These are phyloP conservation scores for Delphinapterus leucas DNA, from an alignment of 2,113 vertebrate species.

Conservation along the genomic window DNA sequence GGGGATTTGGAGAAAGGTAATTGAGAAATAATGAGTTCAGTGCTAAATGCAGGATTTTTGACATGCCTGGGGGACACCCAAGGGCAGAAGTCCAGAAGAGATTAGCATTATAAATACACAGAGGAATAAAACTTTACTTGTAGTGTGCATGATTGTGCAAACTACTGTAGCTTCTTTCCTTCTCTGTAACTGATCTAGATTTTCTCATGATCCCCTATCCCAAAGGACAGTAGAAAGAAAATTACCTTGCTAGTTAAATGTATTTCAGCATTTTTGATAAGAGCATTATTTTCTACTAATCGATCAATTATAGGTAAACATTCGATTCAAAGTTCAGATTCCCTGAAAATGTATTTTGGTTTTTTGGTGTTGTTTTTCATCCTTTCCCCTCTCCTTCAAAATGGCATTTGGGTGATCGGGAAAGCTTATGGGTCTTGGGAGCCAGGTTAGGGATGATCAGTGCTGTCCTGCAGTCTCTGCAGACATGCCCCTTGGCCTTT, in stretches of 20 bases:
- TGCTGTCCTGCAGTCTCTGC: neutral
- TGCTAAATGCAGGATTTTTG: neutral
- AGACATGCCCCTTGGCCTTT: neutral
- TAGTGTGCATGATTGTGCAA: neutral
- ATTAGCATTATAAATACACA: neutral
- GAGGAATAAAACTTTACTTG: neutral
- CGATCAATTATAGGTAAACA: neutral
- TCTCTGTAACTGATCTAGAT: neutral
- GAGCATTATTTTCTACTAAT: neutral
- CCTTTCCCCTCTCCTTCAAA: neutral
- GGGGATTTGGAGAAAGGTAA: neutral
- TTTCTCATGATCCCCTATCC: neutral
- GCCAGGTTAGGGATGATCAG: neutral
- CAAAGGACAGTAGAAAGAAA: neutral
- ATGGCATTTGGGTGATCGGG: neutral
- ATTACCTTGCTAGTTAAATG: neutral
- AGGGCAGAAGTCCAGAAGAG: neutral
- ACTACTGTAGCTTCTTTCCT: neutral
- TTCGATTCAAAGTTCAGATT: neutral
- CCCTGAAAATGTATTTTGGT: neutral
- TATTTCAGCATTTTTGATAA: neutral
- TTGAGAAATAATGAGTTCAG: neutral
- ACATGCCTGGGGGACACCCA: neutral
- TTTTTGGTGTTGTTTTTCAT: neutral
- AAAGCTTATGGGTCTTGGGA: neutral